phyloP scores from a whole-genome alignment of 2,113 vertebrate genomes.

The Symphodus melops region DNA sequence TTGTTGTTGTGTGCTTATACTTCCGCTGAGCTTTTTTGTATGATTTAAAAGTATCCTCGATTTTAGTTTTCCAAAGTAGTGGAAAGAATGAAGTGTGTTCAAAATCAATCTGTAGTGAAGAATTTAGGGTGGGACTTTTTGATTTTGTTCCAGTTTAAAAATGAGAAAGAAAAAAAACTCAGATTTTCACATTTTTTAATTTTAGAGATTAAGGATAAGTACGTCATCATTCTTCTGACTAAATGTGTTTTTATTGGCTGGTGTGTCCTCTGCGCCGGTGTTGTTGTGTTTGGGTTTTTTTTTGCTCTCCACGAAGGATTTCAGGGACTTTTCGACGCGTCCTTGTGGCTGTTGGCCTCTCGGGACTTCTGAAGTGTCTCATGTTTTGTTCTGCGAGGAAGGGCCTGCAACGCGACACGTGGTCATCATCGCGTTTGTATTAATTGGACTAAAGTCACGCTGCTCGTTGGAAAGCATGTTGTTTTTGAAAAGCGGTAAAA shows the following conservation, averaged over 20 bases:
- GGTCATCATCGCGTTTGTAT: not conserved
- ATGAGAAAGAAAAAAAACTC: too few relatives aligned
- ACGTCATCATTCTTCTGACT: too few relatives aligned
- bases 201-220: too few relatives aligned
- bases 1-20: too few relatives aligned
- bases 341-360: conserved; percentile 7
- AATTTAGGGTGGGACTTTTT: not conserved
- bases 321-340: conserved; percentile 68
- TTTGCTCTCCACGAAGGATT: conserved; percentile 37
- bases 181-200: too few relatives aligned
- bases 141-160: too few relatives aligned
- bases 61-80: too few relatives aligned
- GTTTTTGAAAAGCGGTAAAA: not conserved
- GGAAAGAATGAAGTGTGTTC: too few relatives aligned
- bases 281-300: too few relatives aligned
- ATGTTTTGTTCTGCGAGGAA: conserved; percentile 1
- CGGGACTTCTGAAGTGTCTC: conserved; percentile 8
- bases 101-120: too few relatives aligned
- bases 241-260: too few relatives aligned
- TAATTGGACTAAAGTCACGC: not conserved
- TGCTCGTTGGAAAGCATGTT: not conserved
- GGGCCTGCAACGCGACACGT: conserved; percentile 4
- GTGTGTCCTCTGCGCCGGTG: not conserved
- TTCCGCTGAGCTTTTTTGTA: not conserved
- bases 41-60: too few relatives aligned